These are phyloP conservation scores for Phalacrocorax pelagicus DNA, from an alignment of 2,113 vertebrate species.

Conservation along the genomic window DNA sequence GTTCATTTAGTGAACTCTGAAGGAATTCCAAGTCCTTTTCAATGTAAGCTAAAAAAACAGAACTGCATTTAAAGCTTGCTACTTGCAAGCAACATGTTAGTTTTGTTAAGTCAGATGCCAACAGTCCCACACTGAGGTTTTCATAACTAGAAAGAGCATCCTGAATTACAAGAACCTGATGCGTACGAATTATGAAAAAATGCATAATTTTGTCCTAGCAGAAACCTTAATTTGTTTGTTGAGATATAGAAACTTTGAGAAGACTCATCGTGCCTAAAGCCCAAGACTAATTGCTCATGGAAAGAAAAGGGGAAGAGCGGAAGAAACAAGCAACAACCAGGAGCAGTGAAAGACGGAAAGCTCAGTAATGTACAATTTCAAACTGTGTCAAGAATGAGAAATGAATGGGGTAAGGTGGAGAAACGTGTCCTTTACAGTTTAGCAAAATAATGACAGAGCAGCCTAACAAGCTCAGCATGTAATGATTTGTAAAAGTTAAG, in stretches of 20 bases:
- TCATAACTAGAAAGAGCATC: not conserved
- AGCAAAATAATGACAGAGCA: not conserved
- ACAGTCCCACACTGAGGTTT: not conserved
- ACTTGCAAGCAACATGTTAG: not conserved
- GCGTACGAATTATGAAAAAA: not conserved
- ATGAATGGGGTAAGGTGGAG: not conserved
- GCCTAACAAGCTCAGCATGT: not conserved
- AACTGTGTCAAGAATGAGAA: not conserved
- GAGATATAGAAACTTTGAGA: not conserved
- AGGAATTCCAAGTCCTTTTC: not conserved
- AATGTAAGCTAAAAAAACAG: not conserved
- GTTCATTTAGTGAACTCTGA: not conserved
- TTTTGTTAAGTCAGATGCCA: not conserved
- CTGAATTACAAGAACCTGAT: not conserved
- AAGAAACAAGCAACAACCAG: not conserved
- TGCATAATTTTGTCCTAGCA: not conserved
- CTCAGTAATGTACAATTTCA: not conserved
- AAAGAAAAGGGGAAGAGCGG: not conserved
- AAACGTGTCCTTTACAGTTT: not conserved
- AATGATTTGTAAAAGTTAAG: not conserved
- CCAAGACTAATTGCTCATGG: not conserved
- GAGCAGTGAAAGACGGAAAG: not conserved
- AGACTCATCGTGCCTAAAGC: not conserved
- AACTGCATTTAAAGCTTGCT: not conserved
- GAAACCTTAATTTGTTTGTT: not conserved